Evolutionary conservation across 2,113 vertebrate species (phyloP).

Genomic region (Hippoglossus stenolepis): DNA sequence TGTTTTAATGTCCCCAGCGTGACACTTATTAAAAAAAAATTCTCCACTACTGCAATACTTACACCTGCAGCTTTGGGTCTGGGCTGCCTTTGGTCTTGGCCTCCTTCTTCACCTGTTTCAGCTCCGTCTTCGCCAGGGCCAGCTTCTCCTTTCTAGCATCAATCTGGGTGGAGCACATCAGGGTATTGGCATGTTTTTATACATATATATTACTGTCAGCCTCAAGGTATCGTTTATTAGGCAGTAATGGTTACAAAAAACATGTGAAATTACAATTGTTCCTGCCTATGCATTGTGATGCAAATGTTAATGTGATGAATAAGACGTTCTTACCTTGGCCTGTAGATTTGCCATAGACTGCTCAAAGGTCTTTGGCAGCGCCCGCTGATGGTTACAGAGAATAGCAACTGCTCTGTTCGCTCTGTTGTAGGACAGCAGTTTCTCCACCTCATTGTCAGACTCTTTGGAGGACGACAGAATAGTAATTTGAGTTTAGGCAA

Average conservation of each 20-base stretch:
- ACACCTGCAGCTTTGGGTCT: conserved; percentile 66
- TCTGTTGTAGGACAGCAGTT: conserved; percentile 84
- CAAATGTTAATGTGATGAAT: too few species aligned
- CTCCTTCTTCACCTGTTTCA: conserved; percentile 78
- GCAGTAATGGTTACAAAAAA: too few species aligned
- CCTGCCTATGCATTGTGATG: too few species aligned
- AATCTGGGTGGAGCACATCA: conserved; percentile 51
- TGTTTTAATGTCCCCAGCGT: not conserved
- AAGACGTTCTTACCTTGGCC: conserved; percentile 71
- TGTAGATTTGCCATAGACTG: conserved; percentile 87
- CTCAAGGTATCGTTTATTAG: too few species aligned
- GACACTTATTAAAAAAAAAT: too few species aligned
- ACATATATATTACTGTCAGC: too few species aligned
- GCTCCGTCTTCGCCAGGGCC: conserved; percentile 71
- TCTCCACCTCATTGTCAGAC: conserved; percentile 76
- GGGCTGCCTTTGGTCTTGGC: conserved; percentile 64
- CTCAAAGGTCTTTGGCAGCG: conserved; percentile 85
- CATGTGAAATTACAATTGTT: too few species aligned
- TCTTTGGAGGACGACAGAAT: conserved; percentile 53
- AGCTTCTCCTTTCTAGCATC: conserved; percentile 77
- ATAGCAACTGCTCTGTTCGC: conserved; percentile 85
- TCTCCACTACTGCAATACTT: conserved; percentile 24
- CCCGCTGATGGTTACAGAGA: conserved; percentile 87
- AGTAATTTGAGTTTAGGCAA: conserved; percentile 7
- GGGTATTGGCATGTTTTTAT: not conserved